phyloP scores from a whole-genome alignment of 2,797 vertebrate genomes.

The Mormyrops attenuatus region DNA sequence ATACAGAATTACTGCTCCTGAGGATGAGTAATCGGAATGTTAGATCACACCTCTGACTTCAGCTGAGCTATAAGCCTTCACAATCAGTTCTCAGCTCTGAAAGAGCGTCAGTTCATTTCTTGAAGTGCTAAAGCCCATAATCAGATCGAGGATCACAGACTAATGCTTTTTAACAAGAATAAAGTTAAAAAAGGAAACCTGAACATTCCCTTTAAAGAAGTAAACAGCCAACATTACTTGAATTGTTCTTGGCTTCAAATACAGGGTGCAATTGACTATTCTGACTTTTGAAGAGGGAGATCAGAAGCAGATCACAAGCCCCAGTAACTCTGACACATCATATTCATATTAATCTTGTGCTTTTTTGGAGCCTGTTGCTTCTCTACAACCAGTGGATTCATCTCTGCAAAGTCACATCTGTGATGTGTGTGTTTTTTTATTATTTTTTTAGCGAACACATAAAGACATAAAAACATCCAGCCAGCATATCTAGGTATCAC shows the following conservation, averaged over 20 bases:
- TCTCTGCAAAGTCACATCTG: neutral
- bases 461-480: neutral
- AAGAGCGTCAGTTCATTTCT: neutral
- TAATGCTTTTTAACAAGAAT: neutral
- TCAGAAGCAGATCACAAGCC: neutral
- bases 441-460: neutral
- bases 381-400: neutral
- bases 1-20: neutral
- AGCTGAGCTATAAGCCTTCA: neutral
- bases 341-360: neutral
- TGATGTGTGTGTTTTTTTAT: neutral
- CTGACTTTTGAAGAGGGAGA: neutral
- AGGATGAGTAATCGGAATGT: neutral
- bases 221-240: neutral
- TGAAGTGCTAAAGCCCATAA: neutral
- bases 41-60: conserved; percentile 5
- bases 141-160: neutral
- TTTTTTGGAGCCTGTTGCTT: neutral
- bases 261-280: neutral
- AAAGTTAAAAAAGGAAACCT: neutral
- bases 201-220: neutral
- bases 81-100: neutral
- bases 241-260: neutral
- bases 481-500: neutral
- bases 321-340: neutral